Conservation (phyloP, 1,140 invertebrate genomes). For the Plectrocnemia conspersa region DNA sequence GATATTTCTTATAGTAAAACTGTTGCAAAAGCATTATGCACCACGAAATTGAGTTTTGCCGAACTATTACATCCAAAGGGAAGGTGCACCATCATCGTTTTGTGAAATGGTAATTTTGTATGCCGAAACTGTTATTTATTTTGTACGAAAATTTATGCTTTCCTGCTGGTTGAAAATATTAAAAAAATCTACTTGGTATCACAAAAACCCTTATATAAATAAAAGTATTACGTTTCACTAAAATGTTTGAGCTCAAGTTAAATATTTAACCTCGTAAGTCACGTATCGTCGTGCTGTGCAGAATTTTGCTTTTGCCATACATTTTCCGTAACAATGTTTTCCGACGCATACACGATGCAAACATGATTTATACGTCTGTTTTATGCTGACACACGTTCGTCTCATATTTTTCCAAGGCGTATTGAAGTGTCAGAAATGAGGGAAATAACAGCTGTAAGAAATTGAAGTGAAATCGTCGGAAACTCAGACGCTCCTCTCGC, state of each 20-base stretch:
- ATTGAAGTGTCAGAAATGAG: conserved; percentile 28
- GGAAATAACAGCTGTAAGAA: conserved; percentile 29
- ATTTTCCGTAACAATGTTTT: no score
- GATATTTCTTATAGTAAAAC: no score
- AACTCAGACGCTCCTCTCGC: conserved; percentile 4
- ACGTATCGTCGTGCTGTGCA: no score
- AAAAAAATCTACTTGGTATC: no score
- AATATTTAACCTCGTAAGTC: no score
- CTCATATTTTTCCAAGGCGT: conserved; percentile 28
- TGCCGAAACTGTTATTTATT: neutral
- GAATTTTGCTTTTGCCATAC: no score
- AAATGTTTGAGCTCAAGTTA: no score
- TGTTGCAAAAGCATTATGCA: conserved; percentile 15
- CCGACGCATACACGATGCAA: conserved; percentile 14
- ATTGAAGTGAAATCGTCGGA: conserved; percentile 25
- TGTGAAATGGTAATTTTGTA: conserved; percentile 1
- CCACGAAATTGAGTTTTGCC: conserved; percentile 16
- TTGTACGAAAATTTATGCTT: no score
- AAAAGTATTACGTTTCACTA: no score
- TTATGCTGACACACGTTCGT: conserved; percentile 30
- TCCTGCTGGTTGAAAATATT: no score
- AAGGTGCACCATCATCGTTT: conserved; percentile 8
- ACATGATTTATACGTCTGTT: conserved; percentile 25
- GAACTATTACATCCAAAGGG: neutral
- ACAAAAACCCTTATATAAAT: no score